Base-by-base conservation (phyloP, 2,797 vertebrate species). In the Parambassis ranga region DNA sequence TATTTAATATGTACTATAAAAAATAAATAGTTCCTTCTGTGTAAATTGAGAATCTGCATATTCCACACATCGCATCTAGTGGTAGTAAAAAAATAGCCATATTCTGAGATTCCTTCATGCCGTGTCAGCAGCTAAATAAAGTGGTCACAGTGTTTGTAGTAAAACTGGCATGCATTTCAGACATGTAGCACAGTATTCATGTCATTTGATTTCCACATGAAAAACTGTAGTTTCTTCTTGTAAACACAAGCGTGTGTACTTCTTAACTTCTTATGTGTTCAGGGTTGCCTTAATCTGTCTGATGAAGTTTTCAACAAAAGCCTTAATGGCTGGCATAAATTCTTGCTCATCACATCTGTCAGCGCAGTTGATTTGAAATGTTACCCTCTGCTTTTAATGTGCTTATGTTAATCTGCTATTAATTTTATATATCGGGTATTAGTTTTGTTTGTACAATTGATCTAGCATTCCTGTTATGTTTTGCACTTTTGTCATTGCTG, bases 231-330 rank as follows among this genome's bases (percentile, higher is more conserved):
- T 70, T 50, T 56, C 42, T n/a, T n/a, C n/a, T n/a, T n/a, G n/a
- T n/a, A n/a, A n/a, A n/a, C n/a, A n/a, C n/a, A n/a, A 42, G 24
- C 44, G 20, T 43, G 19, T 56, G 10, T 67, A 27, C 23, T 42
- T 43, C 26, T 42, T 31, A 59, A 27, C 30, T 31, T 49, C 26
- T 37, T 27, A 44, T 72, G 55, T 10, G 9, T 60, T 83, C 35
- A 59, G 31, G 15, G 27, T 83, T 68, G 75, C 64, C 80, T 74
- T 85, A 78, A 79, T 75, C 51, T n/a, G n/a, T n/a, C n/a, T n/a
- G n/a, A n/a, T n/a, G n/a, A n/a, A n/a, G n/a, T n/a, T n/a, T n/a
- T n/a, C n/a, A n/a, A n/a, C n/a, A n/a, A n/a, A n/a, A n/a, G n/a
- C n/a, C n/a, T n/a, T 31, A 26, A 28, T 65, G 48, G 42, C 14